phyloP scores from a whole-genome alignment of 2,888 invertebrate genomes.

The Caenorhabditis sp. region DNA sequence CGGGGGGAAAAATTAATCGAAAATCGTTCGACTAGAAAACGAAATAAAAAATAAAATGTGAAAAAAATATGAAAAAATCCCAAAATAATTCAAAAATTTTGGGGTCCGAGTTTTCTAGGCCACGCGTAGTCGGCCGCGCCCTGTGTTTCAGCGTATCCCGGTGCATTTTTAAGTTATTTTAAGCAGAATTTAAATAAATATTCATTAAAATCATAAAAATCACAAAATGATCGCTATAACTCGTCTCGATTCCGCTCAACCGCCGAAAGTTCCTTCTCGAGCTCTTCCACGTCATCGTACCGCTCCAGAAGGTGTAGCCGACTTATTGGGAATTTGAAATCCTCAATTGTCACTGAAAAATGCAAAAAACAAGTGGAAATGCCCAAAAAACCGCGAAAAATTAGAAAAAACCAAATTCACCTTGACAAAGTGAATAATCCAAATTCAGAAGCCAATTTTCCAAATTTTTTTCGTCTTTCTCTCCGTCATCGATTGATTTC shows the following conservation, averaged over 20 bases:
- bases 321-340: conserved; percentile 46
- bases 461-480: not conserved
- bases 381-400: not conserved
- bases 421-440: conserved; percentile 19
- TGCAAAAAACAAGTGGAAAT: not conserved
- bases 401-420: conserved; percentile 5
- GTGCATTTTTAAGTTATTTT: no score
- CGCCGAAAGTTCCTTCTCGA: conserved; percentile 20
- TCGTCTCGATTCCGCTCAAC: conserved; percentile 35
- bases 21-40: no score
- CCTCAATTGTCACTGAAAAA: conserved; percentile 38
- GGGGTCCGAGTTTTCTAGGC: no score
- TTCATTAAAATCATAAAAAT: not conserved
- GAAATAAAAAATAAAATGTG: not conserved
- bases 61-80: not conserved
- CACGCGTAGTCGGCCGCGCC: no score
- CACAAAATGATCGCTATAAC: conserved; percentile 11
- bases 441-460: conserved; percentile 16
- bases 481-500: conserved; percentile 19
- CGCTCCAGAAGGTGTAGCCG: conserved; percentile 46
- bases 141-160: no score
- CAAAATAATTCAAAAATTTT: no score
- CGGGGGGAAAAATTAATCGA: no score
- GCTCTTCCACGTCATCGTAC: conserved; percentile 38
- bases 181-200: not conserved